A percentile compares a stretch with the other conserved stretches of the same genome.
Evolutionary conservation across 2,113 vertebrate genomes (phyloP).

Genomic region (Microcebus tavaratra): DNA sequence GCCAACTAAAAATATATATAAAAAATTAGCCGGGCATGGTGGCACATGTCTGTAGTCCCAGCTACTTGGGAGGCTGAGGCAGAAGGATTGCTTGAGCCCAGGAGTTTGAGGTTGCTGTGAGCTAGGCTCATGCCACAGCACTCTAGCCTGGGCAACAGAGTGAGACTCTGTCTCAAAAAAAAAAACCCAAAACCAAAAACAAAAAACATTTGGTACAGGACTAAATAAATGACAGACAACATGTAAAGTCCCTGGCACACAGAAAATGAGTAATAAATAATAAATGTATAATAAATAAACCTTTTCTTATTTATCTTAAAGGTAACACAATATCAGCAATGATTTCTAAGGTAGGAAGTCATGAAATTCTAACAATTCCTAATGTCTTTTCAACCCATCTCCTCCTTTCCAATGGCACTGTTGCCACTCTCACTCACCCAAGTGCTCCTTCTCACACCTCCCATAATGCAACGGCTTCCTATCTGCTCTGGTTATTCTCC

Average conservation of each 20-base stretch:
- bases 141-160: no score
- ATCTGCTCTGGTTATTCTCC: background rate
- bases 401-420: background rate
- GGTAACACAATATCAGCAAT: background rate
- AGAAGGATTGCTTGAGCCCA: no score
- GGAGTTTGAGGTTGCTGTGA: no score
- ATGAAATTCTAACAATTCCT: constrained; percentile 32
- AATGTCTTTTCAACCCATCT: background rate
- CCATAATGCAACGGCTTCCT: background rate
- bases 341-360: constrained; percentile 17
- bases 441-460: background rate
- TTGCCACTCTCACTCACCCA: background rate
- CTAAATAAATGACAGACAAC: background rate
- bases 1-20: no score
- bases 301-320: background rate
- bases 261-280: constrained; percentile 9
- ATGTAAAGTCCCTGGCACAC: background rate
- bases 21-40: no score
- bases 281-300: background rate
- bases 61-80: no score
- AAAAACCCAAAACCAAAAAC: background rate
- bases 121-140: no score
- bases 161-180: no score
- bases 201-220: background rate
- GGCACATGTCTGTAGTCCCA: no score